Percentiles rank a stretch among this genome's conserved stretches.
Evolutionary conservation across 2,888 invertebrate species (phyloP).

Genomic region (Andrena hattorfiana): DNA sequence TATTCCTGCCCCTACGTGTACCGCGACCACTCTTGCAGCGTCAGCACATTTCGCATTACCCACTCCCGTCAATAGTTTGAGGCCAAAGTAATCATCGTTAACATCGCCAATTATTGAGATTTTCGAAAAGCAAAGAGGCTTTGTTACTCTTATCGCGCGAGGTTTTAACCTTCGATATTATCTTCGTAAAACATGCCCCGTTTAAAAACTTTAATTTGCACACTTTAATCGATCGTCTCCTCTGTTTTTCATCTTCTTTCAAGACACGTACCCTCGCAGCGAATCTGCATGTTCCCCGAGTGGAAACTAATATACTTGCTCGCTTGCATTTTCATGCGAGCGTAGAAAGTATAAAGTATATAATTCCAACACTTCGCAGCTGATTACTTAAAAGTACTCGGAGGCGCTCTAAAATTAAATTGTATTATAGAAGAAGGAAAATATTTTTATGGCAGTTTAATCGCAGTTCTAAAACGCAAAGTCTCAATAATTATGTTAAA

Average conservation of each 20-base stretch:
- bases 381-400: conserved; percentile 11
- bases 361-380: conserved; percentile 25
- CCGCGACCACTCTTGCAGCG: conserved; percentile 72
- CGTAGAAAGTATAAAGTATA: conserved; percentile 27
- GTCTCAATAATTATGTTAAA: conserved; percentile 44
- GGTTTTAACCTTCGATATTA: conserved; percentile 48
- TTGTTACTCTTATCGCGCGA: conserved; percentile 53
- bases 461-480: conserved; percentile 17
- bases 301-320: conserved; percentile 29
- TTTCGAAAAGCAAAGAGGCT: conserved; percentile 69
- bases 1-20: conserved; percentile 73
- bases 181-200: conserved; percentile 15
- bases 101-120: conserved; percentile 31
- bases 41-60: conserved; percentile 78
- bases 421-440: conserved; percentile 41
- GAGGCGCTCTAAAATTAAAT: conserved; percentile 12
- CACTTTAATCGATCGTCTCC: conserved; percentile 17
- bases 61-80: conserved; percentile 75
- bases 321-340: conserved; percentile 11
- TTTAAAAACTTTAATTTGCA: conserved; percentile 32
- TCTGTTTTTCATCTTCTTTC: conserved; percentile 18
- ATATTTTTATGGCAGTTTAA: conserved; percentile 57
- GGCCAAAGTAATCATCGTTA: conserved; percentile 79
- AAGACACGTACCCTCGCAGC: conserved; percentile 21
- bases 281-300: conserved; percentile 18